These are phyloP conservation scores for Halichoerus grypus DNA, from an alignment of 2,113 vertebrate genomes.

Conservation along the genomic window DNA sequence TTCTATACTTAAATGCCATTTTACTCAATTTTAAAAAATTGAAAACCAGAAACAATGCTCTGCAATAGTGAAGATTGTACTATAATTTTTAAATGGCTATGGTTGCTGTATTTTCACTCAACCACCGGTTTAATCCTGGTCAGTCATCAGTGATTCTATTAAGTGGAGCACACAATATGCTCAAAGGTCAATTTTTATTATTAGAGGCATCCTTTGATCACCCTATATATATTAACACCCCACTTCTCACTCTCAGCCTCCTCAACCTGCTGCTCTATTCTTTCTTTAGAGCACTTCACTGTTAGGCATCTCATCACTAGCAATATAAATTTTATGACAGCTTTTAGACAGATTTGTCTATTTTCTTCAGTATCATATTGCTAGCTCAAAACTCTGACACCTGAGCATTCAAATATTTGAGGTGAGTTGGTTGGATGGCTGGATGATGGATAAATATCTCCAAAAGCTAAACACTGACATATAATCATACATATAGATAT, in stretches of 20 bases:
- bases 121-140: background rate
- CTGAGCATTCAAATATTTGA: background rate
- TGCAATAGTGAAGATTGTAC: background rate
- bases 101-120: conserved; percentile 8
- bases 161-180: background rate
- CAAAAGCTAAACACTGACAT: conserved; percentile 4
- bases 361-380: background rate
- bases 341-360: background rate
- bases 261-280: background rate
- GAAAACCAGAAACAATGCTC: conserved; percentile 46
- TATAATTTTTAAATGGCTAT: background rate
- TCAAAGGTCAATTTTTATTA: background rate
- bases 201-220: background rate
- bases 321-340: background rate
- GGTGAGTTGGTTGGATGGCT: background rate
- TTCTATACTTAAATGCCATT: background rate
- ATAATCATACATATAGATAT: background rate
- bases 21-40: background rate
- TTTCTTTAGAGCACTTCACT: background rate
- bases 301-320: background rate
- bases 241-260: background rate
- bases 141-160: background rate
- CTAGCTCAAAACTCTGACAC: background rate
- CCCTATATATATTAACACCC: background rate
- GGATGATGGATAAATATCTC: background rate